Conservation (phyloP, 2,888 invertebrate species). For the Macropis europaea region DNA sequence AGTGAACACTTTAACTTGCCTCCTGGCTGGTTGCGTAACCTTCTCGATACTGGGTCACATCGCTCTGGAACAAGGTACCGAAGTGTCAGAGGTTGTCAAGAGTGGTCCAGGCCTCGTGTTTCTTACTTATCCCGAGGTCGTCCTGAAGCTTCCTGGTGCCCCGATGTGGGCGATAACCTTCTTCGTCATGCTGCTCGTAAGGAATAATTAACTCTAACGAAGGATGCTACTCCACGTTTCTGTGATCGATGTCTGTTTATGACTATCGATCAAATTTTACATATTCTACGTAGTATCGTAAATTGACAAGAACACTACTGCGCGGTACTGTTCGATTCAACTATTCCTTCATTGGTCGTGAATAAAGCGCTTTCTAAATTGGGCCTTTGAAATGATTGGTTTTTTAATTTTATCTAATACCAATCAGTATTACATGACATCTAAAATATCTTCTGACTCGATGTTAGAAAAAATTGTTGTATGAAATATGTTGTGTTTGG, state of each 20-base stretch:
- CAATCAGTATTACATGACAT: no score
- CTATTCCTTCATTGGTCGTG: no score
- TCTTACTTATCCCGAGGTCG: slow-evolving; percentile 88
- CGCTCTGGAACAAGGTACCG: slow-evolving; percentile 81
- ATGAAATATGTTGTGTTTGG: no score
- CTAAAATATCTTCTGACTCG: no score
- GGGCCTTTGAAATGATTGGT: no score
- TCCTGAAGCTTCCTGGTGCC: slow-evolving; percentile 86
- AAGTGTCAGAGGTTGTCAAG: slow-evolving; percentile 82
- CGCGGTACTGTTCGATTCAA: no score
- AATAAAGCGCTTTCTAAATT: no score
- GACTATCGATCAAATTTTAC: not conserved
- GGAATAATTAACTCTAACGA: slow-evolving; percentile 51
- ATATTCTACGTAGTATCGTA: no score
- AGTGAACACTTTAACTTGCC: slow-evolving; percentile 87
- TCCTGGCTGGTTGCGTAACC: slow-evolving; percentile 88
- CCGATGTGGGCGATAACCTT: slow-evolving; percentile 87
- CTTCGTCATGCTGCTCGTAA: slow-evolving; percentile 87
- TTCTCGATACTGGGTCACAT: slow-evolving; percentile 89
- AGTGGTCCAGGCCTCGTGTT: slow-evolving; percentile 88
- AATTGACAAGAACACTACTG: no score
- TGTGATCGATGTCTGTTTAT: slow-evolving; percentile 20
- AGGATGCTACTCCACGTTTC: slow-evolving; percentile 13
- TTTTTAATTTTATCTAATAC: no score
- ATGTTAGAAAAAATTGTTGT: no score